These are phyloP conservation scores for Cosmorhoe ocellata DNA, from an alignment of 2,888 invertebrate species.

Conservation along the genomic window DNA sequence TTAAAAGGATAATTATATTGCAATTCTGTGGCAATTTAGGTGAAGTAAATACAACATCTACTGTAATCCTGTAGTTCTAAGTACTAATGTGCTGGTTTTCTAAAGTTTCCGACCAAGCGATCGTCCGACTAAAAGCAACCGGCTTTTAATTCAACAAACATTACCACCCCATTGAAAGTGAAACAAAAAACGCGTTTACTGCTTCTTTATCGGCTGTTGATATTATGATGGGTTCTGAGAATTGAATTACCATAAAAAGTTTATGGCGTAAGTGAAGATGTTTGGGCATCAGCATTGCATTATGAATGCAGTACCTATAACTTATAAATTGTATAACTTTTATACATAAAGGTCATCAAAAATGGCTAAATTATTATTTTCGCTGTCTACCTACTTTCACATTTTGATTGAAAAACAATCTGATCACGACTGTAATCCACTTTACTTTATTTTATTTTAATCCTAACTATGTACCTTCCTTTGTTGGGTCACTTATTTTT, in stretches of 20 bases:
- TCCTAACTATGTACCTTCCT: too few relatives aligned
- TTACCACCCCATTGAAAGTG: conserved; percentile 29
- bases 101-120: too few relatives aligned
- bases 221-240: conserved; percentile 53
- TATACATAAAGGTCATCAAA: conserved; percentile 6
- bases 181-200: conserved; percentile 38
- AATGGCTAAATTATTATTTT: conserved; percentile 6
- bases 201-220: conserved; percentile 34
- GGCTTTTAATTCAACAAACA: background rate
- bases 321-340: conserved; percentile 13
- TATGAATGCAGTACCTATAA: conserved; percentile 19
- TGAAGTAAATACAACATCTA: too few relatives aligned
- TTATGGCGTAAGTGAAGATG: conserved; percentile 31
- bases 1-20: too few relatives aligned
- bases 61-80: too few relatives aligned
- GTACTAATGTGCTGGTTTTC: too few relatives aligned
- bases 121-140: too few relatives aligned
- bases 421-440: too few relatives aligned
- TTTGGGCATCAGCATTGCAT: conserved; percentile 16
- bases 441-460: too few relatives aligned
- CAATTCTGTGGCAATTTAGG: too few relatives aligned
- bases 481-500: too few relatives aligned
- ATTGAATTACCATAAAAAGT: conserved; percentile 42
- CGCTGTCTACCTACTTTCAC: background rate
- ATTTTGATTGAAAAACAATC: too few relatives aligned